Evolutionary conservation across 2,113 vertebrate species (phyloP), one percentile per base, ranked within the genome.

Genomic region (Pachycephala philippinensis): DNA sequence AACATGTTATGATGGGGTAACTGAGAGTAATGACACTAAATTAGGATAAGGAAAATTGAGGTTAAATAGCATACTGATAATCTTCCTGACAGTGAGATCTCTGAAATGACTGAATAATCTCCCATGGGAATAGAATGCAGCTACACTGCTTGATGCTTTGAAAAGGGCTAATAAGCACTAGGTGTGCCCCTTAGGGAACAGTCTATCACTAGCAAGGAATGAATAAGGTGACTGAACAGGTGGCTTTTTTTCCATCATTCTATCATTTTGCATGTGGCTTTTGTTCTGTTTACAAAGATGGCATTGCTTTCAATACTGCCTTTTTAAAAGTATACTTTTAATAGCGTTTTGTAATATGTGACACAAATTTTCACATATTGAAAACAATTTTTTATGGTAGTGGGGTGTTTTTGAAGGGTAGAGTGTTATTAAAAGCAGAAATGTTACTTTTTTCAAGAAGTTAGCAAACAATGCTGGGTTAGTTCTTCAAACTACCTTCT

Each of bases 1-100:
- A 95, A 94, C 33, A 69, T 87, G 57, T 91, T 93, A 69, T 76
- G 70, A 87, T 85, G 53, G 40, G 22, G 45, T 90, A 85, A 87
- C 78, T 82, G 74, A 90, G 66, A 82, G 19, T 82, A 89, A 91
- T 82, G 39, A 65, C 53, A 82, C 23, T 56, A 85, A 87, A 87
- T 76, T 85, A 83, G 35, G 15, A 66, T 66, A 47, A 49, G 37
- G 33, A 95, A 87, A 82, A 94, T 65, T 78, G 70, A 90, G n/a
- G 31, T 68, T 93, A 89, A 90, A 89, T 71, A 89, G 56, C 31
- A 52, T 44, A 54, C 44, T 82, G 70, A 60, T 93, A 74, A 89
- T 77, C 50, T 69, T 72, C 68, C 57, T 89, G 84, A 87, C 89
- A 96, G 69, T 39, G 26, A 74, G n/a, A 81, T 87, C 50, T 92